Evolutionary conservation across 2,888 invertebrate species (phyloP), one percentile per base, ranked within the genome.

Genomic region (Muschampia plurimacula): DNA sequence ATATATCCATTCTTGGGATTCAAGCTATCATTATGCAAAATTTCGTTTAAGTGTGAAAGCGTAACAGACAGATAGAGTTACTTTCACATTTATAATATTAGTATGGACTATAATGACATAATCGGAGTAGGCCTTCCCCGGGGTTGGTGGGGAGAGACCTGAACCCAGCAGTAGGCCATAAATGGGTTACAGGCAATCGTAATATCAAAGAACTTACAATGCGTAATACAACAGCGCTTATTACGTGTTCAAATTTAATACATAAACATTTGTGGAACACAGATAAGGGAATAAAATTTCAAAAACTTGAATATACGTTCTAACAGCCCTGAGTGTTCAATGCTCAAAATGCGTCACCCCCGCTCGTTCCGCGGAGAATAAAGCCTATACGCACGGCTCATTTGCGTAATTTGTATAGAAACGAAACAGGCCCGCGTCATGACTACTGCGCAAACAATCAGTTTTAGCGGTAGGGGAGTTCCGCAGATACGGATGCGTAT

Each of bases 341-440:
- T 57, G 32, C 69, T 69, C 69, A 59, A 66, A 66, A 60, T 46
- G 70, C 71, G 60, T 66, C 66, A 22, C 55, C 52, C 59, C 41
- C 60, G 65, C 66, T 66, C 60, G 60, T 72, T 72, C 71, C 66
- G 60, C 46, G 59, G 71, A 72, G 66, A 72, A 71, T 71, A 71
- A 67, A 72, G 71, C 66, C 71, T 72, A 72, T 72, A 72, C 71
- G 66, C 71, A 62, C 71, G 71, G 59, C 65, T 72, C 66, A 72
- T 72, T 72, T 72, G 71, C 71, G 71, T 72, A 72, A 72, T 72
- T 71, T 71, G 71, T 60, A 60, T 65, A 71, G 71, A 71, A 71
- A 71, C 66, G 71, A 71, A 71, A 60, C 71, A 60, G 71, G 28
- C 57, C 46, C 67, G 67, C 57, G 57, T 67, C 71, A 66, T 64